A percentile compares a stretch with the other conserved stretches of the same genome.
phyloP scores from a whole-genome alignment of 2,797 vertebrate genomes.

The Hylomyscus alleni region DNA sequence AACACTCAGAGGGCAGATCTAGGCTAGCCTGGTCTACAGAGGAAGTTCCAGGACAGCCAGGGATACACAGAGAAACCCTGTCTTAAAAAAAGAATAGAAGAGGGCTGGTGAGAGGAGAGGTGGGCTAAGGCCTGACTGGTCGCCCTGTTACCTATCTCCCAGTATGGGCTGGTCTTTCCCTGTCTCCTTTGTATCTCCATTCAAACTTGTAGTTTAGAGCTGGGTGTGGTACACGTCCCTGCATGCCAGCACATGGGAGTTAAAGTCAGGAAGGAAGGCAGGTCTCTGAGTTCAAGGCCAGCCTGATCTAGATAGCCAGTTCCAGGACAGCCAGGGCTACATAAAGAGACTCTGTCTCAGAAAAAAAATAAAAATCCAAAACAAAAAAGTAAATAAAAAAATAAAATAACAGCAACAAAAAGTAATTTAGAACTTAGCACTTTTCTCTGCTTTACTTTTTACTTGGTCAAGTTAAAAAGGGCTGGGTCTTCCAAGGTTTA shows the following conservation, averaged over 20 bases:
- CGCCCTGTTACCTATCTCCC: not conserved
- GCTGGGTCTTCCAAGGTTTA: not conserved
- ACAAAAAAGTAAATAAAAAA: not conserved
- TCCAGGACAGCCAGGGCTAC: not conserved
- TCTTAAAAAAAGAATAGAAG: not conserved
- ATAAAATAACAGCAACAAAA: not conserved
- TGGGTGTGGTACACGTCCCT: not conserved
- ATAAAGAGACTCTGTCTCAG: not conserved
- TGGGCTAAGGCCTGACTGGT: not conserved
- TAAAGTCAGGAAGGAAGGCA: not conserved
- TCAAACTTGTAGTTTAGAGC: not conserved
- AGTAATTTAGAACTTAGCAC: not conserved
- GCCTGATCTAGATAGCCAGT: not conserved
- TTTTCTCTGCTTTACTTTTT: constrained; percentile 48
- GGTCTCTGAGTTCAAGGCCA: not conserved
- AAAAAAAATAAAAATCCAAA: not conserved
- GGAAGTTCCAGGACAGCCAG: not conserved
- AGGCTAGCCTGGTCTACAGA: not conserved
- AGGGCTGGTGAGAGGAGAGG: not conserved
- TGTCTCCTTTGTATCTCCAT: not conserved
- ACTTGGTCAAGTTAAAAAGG: not conserved
- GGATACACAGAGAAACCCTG: not conserved
- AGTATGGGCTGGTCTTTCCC: not conserved
- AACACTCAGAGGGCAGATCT: not conserved
- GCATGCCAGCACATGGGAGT: not conserved